Conservation (phyloP, 2,797 vertebrate genomes). For the Caiman crocodilus region DNA sequence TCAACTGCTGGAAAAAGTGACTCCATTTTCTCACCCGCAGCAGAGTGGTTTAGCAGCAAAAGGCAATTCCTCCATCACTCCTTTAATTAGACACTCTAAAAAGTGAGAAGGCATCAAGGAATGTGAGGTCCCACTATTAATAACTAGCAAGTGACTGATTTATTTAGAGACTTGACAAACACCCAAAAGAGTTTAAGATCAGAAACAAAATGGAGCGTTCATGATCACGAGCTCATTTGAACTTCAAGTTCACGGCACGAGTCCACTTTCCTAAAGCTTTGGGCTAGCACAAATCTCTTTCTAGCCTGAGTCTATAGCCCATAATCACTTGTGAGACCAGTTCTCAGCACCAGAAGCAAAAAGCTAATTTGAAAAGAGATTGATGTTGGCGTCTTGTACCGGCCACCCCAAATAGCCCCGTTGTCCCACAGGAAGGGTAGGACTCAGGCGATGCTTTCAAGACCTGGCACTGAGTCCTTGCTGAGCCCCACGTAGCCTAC, state of each 20-base stretch:
- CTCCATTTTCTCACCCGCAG: conserved; percentile 39
- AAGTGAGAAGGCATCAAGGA: conserved; percentile 61
- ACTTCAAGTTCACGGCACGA: not conserved
- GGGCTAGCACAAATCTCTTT: not conserved
- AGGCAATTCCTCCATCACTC: not conserved
- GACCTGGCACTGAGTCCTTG: fast-evolving
- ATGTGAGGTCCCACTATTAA: conserved; percentile 57
- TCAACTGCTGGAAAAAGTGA: conserved; percentile 24
- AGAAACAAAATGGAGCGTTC: conserved; percentile 14
- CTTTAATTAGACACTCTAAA: conserved; percentile 66
- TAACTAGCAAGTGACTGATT: conserved; percentile 45
- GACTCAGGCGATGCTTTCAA: fast-evolving
- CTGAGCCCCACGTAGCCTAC: not conserved
- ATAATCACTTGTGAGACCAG: fast-evolving
- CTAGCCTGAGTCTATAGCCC: not conserved
- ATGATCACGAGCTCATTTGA: conserved; percentile 33
- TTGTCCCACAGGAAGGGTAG: not conserved
- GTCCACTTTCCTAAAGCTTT: not conserved
- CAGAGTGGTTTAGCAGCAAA: conserved; percentile 15
- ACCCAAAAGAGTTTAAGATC: conserved; percentile 31
- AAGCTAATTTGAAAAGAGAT: not conserved
- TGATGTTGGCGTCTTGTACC: fast-evolving
- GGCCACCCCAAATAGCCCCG: fast-evolving
- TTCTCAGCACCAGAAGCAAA: not conserved
- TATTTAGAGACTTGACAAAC: conserved; percentile 59